Base-by-base conservation (phyloP, 2,888 invertebrate species). In the Drosophila engyochracea region DNA sequence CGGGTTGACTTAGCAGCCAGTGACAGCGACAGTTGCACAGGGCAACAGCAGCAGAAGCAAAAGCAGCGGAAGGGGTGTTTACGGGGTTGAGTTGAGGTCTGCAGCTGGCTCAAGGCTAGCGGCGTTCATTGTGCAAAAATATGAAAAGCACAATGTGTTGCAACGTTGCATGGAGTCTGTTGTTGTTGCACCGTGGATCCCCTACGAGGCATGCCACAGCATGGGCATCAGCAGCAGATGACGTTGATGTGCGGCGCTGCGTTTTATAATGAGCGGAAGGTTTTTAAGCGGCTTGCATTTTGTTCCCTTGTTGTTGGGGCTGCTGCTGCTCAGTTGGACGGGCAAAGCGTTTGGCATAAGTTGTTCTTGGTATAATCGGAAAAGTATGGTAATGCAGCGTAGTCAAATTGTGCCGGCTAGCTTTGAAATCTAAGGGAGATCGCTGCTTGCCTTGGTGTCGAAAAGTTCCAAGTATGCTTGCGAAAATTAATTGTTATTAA, bases 81-180 rank as follows among this genome's bases (percentile, higher is more conserved):
- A 28, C n/a, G 30, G 54, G 31, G 19, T n/a, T 14, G 28, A 14
- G 14, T 22, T 64, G 28, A n/a, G 25, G 39, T 19, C 33, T 47
- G 33, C 64, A 73, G 73, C 69, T 82, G 76, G 84, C 83, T 88
- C 74, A 74, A 74, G 82, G 86, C 89, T 80, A 73, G 68, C 61
- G 63, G 55, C 67, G 74, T 70, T 71, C 83, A 83, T 83, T 88
- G 89, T 83, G 76, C 65, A 76, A 83, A 85, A 79, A 79, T 85
- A 84, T 86, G 82, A 84, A 86, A 86, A 86, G 82, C 85, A 86
- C 78, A 83, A 81, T 73, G 83, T 80, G 79, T 82, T 80, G 81
- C 67, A 79, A 67, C 33, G 66, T 74, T 74, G 66, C 66, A 53
- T 58, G 65, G 41, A 31, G 68, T 58, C 58, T 58, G 68, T 64